Evolutionary conservation across 2,113 vertebrate species (phyloP).

Genomic region (Lates calcarifer): DNA sequence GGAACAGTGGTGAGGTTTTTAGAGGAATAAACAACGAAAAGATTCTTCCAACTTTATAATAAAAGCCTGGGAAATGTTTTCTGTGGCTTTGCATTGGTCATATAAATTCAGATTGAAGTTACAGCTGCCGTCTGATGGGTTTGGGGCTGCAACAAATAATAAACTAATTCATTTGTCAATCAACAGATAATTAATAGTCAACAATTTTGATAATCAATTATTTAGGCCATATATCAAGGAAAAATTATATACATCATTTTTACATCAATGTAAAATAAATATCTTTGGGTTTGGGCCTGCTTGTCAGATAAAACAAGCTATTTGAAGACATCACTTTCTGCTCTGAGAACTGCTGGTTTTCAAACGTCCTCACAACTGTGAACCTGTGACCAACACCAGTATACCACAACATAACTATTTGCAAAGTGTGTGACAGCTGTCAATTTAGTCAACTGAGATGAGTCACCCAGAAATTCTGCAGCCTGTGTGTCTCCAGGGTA

Average conservation of each 20-base stretch:
- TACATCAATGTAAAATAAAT: not conserved
- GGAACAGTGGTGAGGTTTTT: not conserved
- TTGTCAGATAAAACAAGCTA: not conserved
- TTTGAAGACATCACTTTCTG: not conserved
- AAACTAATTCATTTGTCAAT: not conserved
- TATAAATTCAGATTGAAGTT: not conserved
- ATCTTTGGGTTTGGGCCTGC: not conserved
- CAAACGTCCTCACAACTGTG: not conserved
- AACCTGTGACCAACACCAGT: not conserved
- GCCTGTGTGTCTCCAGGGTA: not conserved
- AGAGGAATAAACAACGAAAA: not conserved
- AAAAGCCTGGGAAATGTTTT: not conserved
- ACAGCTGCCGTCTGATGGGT: not conserved
- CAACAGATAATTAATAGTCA: too few species aligned
- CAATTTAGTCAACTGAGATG: not conserved
- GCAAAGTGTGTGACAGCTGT: not conserved
- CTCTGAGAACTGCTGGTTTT: not conserved
- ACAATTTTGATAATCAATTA: not conserved
- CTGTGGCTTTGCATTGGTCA: not conserved
- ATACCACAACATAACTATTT: not conserved
- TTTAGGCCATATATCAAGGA: too few species aligned
- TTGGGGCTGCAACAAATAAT: not conserved
- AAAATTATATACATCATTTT: not conserved
- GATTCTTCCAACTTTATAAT: not conserved
- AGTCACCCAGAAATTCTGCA: constrained; percentile 2